Evolutionary conservation across 1,140 invertebrate genomes (phyloP).

Genomic region (Hyposmocoma kahamanoa): DNA sequence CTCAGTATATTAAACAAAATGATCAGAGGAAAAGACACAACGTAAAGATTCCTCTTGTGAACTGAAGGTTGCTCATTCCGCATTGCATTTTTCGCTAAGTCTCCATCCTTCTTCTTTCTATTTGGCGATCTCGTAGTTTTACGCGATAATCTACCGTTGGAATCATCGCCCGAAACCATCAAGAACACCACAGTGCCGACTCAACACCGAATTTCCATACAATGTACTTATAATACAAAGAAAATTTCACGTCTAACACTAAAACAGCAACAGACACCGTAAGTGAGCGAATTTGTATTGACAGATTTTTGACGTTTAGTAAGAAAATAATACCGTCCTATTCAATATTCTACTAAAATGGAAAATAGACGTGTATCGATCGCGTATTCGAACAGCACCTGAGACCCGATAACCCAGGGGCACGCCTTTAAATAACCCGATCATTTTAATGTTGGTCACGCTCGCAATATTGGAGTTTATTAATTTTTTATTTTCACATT

Average conservation of each 20-base stretch:
- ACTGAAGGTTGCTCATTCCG: conserved; percentile 79
- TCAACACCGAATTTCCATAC: conserved; percentile 59
- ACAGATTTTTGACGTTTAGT: conserved; percentile 42
- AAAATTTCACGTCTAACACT: conserved; percentile 53
- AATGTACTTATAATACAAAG: conserved; percentile 46
- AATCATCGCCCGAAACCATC: conserved; percentile 74
- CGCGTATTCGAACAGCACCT: too few species aligned
- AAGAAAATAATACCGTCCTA: too few species aligned
- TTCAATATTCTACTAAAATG: too few species aligned
- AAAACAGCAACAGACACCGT: conserved; percentile 47
- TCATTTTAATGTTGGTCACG: too few species aligned
- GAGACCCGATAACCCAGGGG: too few species aligned
- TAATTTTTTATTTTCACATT: too few species aligned
- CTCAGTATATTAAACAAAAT: conserved; percentile 87
- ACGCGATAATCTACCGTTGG: conserved; percentile 71
- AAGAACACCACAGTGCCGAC: conserved; percentile 57
- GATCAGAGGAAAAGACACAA: conserved; percentile 89
- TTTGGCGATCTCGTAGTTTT: conserved; percentile 71
- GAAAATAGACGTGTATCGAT: too few species aligned
- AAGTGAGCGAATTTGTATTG: conserved; percentile 42
- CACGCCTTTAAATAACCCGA: too few species aligned
- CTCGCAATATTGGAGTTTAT: too few species aligned
- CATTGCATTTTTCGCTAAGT: conserved; percentile 70
- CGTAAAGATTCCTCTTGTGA: conserved; percentile 88
- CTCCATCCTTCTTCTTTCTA: conserved; percentile 69